Evolutionary conservation across 2,888 invertebrate species (phyloP).

Genomic region (Drosophila formosana): DNA sequence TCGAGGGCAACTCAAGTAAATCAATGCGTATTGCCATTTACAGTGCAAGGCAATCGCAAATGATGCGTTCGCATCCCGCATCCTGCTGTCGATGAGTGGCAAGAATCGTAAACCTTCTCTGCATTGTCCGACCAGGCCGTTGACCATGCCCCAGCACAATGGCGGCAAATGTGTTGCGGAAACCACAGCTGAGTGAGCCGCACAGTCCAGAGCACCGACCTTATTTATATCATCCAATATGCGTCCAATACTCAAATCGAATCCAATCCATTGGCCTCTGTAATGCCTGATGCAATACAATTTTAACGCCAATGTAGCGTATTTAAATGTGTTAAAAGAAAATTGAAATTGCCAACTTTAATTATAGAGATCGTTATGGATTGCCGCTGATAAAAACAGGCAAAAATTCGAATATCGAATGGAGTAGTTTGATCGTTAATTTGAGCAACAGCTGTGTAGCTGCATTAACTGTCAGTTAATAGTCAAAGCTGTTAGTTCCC

Average conservation of each 20-base stretch:
- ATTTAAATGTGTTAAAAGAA: conserved; percentile 48
- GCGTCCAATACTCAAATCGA: conserved; percentile 32
- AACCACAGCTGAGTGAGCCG: conserved; percentile 72
- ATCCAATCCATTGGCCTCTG: conserved; percentile 45
- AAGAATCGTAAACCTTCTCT: conserved; percentile 50
- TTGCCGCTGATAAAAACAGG: neutral
- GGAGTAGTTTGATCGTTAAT: no score
- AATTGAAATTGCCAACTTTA: conserved; percentile 44
- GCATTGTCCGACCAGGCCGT: conserved; percentile 33
- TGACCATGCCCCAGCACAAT: conserved; percentile 48
- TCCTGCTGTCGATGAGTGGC: conserved; percentile 61
- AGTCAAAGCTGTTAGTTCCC: conserved; percentile 9
- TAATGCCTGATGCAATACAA: conserved; percentile 68
- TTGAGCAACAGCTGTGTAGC: conserved; percentile 12
- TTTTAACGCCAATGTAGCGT: conserved; percentile 71
- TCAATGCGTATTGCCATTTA: conserved; percentile 32
- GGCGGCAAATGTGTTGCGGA: conserved; percentile 70
- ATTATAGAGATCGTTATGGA: conserved; percentile 30
- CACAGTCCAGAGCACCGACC: conserved; percentile 6
- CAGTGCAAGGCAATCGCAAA: conserved; percentile 45
- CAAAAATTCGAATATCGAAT: neutral
- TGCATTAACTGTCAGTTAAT: conserved; percentile 32
- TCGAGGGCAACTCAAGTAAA: conserved; percentile 29
- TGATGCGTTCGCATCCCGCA: conserved; percentile 65
- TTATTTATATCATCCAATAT: conserved; percentile 42